A percentile compares a stretch with the other conserved stretches of the same genome.
Evolutionary conservation across 2,113 vertebrate species (phyloP).

Genomic region (Grammomys dolichurus): DNA sequence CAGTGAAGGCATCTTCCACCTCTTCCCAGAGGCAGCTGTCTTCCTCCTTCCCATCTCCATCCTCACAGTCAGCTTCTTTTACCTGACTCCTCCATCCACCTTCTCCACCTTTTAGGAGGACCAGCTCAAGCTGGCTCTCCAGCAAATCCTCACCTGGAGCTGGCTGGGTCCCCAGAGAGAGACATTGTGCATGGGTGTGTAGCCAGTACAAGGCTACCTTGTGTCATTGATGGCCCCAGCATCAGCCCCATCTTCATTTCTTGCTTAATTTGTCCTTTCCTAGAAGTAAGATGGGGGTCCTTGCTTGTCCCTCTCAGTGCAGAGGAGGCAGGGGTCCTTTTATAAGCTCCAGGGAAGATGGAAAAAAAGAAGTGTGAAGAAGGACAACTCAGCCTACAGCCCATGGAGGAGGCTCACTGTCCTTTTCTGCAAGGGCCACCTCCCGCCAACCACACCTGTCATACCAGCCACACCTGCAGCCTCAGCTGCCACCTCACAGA

Average conservation of each 20-base stretch:
- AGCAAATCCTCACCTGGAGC: neutral
- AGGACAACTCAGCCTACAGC: no score
- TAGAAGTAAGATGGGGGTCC: neutral
- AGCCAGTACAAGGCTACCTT: neutral
- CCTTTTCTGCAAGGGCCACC: neutral
- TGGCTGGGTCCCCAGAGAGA: neutral
- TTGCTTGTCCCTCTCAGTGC: neutral
- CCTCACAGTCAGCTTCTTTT: neutral
- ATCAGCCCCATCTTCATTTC: no score
- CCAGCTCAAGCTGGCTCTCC: neutral
- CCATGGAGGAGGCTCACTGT: rapidly evolving
- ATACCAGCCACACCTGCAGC: neutral
- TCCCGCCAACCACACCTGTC: neutral
- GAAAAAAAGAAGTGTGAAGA: neutral
- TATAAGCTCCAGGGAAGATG: neutral
- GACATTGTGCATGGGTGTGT: no score
- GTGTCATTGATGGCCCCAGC: neutral
- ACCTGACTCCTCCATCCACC: neutral
- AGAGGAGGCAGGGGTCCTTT: neutral
- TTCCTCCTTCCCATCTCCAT: neutral
- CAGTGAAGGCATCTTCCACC: neutral
- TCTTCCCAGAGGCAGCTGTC: neutral
- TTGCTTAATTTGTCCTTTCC: neutral
- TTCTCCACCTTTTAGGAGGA: neutral
- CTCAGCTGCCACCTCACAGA: neutral